Conservation (phyloP, 2,113 vertebrate genomes). For the Pungitius pungitius region DNA sequence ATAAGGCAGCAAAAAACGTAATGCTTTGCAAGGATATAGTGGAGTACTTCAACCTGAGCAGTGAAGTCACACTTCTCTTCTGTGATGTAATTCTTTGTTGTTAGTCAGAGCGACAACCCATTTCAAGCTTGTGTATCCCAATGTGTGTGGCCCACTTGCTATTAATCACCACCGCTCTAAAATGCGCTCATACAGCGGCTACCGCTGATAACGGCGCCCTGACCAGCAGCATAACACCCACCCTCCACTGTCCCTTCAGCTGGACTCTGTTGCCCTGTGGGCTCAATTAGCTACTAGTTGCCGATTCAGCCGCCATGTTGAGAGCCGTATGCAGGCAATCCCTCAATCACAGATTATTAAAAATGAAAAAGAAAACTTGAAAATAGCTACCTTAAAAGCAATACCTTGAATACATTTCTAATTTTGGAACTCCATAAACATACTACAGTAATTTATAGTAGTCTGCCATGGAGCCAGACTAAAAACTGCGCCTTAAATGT, state of each 20-base stretch:
- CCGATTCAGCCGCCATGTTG: neutral
- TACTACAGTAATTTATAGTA: constrained; percentile 26
- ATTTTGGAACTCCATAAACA: constrained; percentile 21
- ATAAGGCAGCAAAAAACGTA: neutral
- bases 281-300: neutral
- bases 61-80: neutral
- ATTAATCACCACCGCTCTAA: neutral
- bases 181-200: neutral
- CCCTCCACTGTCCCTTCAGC: neutral
- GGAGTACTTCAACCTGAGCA: neutral
- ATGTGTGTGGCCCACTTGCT: neutral
- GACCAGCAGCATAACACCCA: neutral
- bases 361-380: too few relatives aligned
- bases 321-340: neutral
- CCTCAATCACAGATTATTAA: neutral
- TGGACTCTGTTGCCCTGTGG: neutral
- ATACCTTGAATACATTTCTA: neutral
- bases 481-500: constrained; percentile 62
- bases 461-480: constrained; percentile 21
- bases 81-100: neutral
- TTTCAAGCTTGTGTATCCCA: neutral
- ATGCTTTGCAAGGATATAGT: neutral
- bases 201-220: neutral
- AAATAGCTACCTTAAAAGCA: too few relatives aligned
- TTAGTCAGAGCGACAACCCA: neutral